Percentiles rank a stretch among this genome's conserved stretches.
Evolutionary conservation across 2,888 invertebrate species (phyloP).

Genomic region (Pterobdella sp.): DNA sequence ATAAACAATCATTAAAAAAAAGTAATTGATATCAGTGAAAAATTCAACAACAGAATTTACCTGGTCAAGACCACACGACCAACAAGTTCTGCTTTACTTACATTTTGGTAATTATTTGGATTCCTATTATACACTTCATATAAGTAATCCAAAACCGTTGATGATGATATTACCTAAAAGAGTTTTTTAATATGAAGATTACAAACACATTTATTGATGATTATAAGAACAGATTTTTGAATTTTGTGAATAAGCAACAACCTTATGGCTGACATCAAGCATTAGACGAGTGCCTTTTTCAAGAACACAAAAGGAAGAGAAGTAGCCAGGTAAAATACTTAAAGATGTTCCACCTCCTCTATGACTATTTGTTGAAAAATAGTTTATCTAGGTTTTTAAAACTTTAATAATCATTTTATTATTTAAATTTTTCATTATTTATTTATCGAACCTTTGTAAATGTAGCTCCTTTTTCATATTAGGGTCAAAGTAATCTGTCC

Average conservation of each 20-base stretch:
- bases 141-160: neutral
- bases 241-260: slow-evolving; percentile 47
- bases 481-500: too few species aligned
- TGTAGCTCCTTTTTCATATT: too few species aligned
- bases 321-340: slow-evolving; percentile 35
- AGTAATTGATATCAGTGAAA: too few species aligned
- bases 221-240: neutral
- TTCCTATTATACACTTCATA: neutral
- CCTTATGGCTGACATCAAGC: slow-evolving; percentile 71
- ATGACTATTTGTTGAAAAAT: too few species aligned
- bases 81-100: neutral
- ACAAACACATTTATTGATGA: neutral
- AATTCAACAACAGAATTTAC: too few species aligned
- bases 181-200: neutral
- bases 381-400: too few species aligned
- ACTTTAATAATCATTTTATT: too few species aligned
- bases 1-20: too few species aligned
- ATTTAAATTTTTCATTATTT: too few species aligned
- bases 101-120: neutral
- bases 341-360: neutral
- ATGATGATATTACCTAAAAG: neutral
- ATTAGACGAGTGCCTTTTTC: slow-evolving; percentile 39
- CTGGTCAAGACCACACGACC: slow-evolving; percentile 23
- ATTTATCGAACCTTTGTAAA: too few species aligned
- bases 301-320: slow-evolving; percentile 36